phyloP scores from a whole-genome alignment of 2,113 vertebrate species.

The Periophthalmus modestus region DNA sequence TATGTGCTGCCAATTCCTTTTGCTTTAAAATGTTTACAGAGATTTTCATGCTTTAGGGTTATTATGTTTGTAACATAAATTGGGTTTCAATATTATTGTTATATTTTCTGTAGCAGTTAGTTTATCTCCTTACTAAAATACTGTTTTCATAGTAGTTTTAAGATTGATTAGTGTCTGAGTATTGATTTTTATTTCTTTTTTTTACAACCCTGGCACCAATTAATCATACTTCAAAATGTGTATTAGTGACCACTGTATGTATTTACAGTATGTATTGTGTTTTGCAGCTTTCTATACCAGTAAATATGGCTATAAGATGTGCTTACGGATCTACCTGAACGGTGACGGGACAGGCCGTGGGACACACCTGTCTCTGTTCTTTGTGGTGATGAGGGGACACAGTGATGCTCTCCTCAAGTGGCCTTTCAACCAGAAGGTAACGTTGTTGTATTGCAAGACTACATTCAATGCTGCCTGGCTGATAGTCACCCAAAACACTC shows the following conservation, averaged over 20 bases:
- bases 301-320: conserved; percentile 99
- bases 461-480: not conserved
- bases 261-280: not conserved
- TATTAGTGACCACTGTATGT: not conserved
- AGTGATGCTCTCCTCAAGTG: conserved; percentile 92
- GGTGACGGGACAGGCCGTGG: conserved; percentile 93
- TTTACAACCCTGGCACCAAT: not conserved
- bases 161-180: not conserved
- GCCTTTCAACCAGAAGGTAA: conserved; percentile 98
- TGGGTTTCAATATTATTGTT: too few relatives aligned
- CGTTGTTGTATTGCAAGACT: not conserved
- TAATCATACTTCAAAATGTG: too few relatives aligned
- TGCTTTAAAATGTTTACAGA: too few relatives aligned
- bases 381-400: conserved; percentile 96
- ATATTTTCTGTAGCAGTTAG: too few relatives aligned
- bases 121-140: too few relatives aligned
- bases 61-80: too few relatives aligned
- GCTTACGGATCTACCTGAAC: conserved; percentile 91
- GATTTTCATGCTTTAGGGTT: too few relatives aligned
- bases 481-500: too few relatives aligned
- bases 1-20: too few relatives aligned
- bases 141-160: not conserved
- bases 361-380: conserved; percentile 94
- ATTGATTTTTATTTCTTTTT: not conserved
- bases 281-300: conserved; percentile 92